Percentiles rank a stretch among this genome's conserved stretches.
phyloP scores from a whole-genome alignment of 2,888 invertebrate species.

The Epicampocera succincta region DNA sequence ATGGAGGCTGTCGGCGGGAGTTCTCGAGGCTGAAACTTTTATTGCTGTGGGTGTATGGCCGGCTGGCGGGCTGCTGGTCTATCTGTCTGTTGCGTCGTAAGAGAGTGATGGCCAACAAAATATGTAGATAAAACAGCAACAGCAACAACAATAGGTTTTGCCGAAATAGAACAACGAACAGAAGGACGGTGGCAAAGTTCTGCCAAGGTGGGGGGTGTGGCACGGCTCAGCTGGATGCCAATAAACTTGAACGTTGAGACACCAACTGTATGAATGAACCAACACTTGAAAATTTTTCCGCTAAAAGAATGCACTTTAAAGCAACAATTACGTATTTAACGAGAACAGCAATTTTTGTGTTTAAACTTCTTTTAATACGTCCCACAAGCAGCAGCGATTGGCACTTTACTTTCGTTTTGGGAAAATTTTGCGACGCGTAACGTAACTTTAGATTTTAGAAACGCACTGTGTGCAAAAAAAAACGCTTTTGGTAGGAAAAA shows the following conservation, averaged over 20 bases:
- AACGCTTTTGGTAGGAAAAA: too few species aligned
- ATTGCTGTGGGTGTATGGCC: background rate
- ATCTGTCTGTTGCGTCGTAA: background rate
- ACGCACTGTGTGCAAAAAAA: background rate
- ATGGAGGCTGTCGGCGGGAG: constrained; percentile 12
- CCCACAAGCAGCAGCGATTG: background rate
- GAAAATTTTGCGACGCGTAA: constrained; percentile 19
- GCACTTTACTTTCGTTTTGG: constrained; percentile 41
- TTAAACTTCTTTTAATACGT: background rate
- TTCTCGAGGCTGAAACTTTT: background rate
- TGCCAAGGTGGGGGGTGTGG: background rate
- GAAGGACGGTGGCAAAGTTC: background rate
- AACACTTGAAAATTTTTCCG: background rate
- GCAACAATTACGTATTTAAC: constrained; percentile 33
- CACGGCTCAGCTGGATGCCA: constrained; percentile 39
- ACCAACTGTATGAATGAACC: background rate
- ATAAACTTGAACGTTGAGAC: constrained; percentile 12
- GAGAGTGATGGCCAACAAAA: constrained; percentile 1
- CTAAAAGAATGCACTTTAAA: constrained; percentile 31
- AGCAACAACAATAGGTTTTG: constrained; percentile 8
- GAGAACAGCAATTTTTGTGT: constrained; percentile 15
- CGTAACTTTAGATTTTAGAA: constrained; percentile 23
- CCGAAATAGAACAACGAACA: constrained; percentile 1
- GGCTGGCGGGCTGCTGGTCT: background rate
- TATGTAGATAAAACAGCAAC: constrained; percentile 9